phyloP scores from a whole-genome alignment of 2,113 vertebrate genomes.

The Hypanus sabinus region DNA sequence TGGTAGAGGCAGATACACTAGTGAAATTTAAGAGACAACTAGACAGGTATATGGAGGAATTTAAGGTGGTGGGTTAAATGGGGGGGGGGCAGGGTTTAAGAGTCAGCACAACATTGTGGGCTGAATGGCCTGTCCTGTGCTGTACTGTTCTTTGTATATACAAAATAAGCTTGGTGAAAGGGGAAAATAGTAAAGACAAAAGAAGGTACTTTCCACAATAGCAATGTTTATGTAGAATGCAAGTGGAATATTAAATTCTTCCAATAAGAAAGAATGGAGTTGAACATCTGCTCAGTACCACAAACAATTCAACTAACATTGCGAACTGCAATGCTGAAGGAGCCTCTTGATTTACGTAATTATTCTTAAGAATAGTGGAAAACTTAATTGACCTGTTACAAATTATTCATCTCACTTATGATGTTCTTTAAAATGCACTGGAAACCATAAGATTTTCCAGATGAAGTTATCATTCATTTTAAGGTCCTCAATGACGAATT shows the following conservation, averaged over 20 bases:
- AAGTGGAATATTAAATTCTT: not conserved
- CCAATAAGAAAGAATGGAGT: not conserved
- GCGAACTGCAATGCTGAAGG: not conserved
- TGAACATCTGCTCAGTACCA: not conserved
- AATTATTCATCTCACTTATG: not conserved
- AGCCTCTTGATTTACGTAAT: not conserved
- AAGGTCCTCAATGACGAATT: too few relatives aligned
- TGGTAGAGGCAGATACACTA: too few relatives aligned
- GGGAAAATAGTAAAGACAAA: not conserved
- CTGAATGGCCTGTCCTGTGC: too few relatives aligned
- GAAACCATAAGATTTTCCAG: too few relatives aligned
- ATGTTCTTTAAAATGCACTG: too few relatives aligned
- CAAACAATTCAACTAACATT: not conserved
- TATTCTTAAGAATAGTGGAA: not conserved
- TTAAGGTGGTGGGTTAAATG: too few relatives aligned
- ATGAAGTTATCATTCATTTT: too few relatives aligned
- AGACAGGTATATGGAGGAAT: too few relatives aligned
- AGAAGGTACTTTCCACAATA: not conserved
- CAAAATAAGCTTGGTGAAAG: not conserved
- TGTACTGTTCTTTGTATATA: too few relatives aligned
- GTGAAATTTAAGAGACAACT: too few relatives aligned
- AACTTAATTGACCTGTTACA: not conserved
- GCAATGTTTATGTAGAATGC: not conserved
- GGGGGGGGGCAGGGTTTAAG: too few relatives aligned
- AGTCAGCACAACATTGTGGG: too few relatives aligned